Evolutionary conservation across 2,888 invertebrate genomes (phyloP).

Genomic region (Andrena camellia): DNA sequence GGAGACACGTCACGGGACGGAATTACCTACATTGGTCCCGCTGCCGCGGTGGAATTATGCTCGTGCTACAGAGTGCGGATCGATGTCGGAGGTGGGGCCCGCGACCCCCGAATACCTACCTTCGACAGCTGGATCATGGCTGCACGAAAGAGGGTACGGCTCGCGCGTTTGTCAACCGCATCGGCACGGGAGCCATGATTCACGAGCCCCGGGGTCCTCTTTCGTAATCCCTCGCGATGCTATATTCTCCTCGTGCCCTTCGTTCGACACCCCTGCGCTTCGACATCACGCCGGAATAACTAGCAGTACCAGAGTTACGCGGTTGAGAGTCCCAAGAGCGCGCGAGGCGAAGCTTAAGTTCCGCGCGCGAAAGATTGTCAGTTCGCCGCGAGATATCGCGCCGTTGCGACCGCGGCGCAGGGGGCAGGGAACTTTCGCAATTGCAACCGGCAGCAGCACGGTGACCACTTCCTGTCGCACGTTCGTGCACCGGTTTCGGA

Average conservation of each 20-base stretch:
- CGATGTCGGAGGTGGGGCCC: constrained; percentile 64
- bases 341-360: too few relatives aligned
- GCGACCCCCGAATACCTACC: constrained; percentile 63
- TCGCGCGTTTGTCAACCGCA: constrained; percentile 54
- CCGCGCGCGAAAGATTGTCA: background rate
- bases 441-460: constrained; percentile 45
- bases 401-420: background rate
- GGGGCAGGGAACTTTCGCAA: constrained; percentile 42
- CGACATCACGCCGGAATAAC: too few relatives aligned
- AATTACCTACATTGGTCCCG: constrained; percentile 50
- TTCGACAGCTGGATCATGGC: constrained; percentile 75
- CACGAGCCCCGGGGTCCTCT: constrained; percentile 48
- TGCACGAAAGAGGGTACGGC: constrained; percentile 53
- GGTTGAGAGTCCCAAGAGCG: too few relatives aligned
- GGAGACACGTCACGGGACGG: constrained; percentile 53
- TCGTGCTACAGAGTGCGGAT: constrained; percentile 53
- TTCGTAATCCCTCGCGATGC: constrained; percentile 36
- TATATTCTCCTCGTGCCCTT: constrained; percentile 15
- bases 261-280: too few relatives aligned
- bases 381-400: background rate
- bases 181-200: constrained; percentile 57
- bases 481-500: constrained; percentile 46
- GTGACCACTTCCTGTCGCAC: constrained; percentile 56
- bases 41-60: constrained; percentile 51
- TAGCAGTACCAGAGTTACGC: too few relatives aligned